Evolutionary conservation across 2,113 vertebrate species (phyloP).

Genomic region (Salvelinus sp.): DNA sequence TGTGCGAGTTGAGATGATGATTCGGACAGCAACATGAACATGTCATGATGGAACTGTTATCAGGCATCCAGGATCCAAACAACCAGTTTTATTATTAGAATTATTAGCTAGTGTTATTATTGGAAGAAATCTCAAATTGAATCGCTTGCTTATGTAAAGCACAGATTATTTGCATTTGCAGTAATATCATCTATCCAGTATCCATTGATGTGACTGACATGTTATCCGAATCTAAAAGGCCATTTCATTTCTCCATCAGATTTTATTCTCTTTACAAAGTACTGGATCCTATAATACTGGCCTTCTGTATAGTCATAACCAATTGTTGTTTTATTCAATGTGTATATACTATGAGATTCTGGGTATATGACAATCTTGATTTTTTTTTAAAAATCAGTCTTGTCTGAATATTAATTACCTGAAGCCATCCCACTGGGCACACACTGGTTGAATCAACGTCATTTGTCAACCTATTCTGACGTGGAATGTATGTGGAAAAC

Average conservation of each 20-base stretch:
- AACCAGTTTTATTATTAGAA: too few species aligned
- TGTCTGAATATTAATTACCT: constrained; percentile 36
- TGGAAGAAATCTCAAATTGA: constrained; percentile 3
- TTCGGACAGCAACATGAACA: too few species aligned
- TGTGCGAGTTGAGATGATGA: too few species aligned
- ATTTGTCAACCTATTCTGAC: too few species aligned
- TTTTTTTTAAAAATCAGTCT: constrained; percentile 17
- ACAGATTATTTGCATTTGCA: constrained; percentile 7
- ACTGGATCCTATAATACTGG: background rate
- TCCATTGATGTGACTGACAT: background rate
- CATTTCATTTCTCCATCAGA: constrained; percentile 4
- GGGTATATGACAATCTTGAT: constrained; percentile 25
- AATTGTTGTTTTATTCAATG: background rate
- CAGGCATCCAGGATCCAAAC: too few species aligned
- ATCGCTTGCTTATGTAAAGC: constrained; percentile 14
- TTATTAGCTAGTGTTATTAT: too few species aligned
- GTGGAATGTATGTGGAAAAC: too few species aligned
- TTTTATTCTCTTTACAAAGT: background rate
- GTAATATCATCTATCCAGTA: background rate
- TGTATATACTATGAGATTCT: constrained; percentile 17
- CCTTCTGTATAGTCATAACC: constrained; percentile 25
- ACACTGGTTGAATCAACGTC: too few species aligned
- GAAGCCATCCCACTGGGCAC: too few species aligned
- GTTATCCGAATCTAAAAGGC: background rate
- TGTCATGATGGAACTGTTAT: too few species aligned